Percentiles rank a stretch among this genome's conserved stretches.
phyloP scores from a whole-genome alignment of 2,797 vertebrate species.

The Acestrorhynchus altus region DNA sequence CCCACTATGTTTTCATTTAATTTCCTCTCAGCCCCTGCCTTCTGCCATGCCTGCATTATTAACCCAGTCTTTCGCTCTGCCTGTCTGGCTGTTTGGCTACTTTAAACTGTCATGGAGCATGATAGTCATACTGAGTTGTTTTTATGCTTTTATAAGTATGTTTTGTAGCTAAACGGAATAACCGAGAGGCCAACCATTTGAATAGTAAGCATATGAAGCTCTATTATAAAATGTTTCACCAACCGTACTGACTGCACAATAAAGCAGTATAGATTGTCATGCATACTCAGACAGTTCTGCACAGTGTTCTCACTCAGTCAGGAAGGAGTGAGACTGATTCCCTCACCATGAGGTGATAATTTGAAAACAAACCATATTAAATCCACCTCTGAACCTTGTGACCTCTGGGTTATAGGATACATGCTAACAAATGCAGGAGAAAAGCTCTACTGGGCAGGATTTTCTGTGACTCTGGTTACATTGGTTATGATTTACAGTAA shows the following conservation, averaged over 20 bases:
- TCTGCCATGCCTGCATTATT: slow-evolving; percentile 12
- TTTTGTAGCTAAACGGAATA: neutral
- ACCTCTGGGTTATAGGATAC: slow-evolving; percentile 63
- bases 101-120: neutral
- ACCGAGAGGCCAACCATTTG: neutral
- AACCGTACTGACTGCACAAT: neutral
- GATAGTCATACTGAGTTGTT: neutral
- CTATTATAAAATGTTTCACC: neutral
- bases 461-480: slow-evolving; percentile 77
- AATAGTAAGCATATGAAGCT: neutral
- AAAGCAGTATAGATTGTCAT: neutral
- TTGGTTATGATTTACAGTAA: slow-evolving; percentile 71
- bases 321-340: slow-evolving; percentile 51
- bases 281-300: neutral
- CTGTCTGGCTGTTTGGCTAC: neutral
- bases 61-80: neutral
- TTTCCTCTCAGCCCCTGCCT: slow-evolving; percentile 61
- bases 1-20: slow-evolving; percentile 68
- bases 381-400: slow-evolving; percentile 69
- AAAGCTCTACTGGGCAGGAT: slow-evolving; percentile 70
- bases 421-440: slow-evolving; percentile 57
- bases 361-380: slow-evolving; percentile 78
- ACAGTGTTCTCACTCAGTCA: slow-evolving; percentile 20
- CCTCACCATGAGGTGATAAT: slow-evolving; percentile 74
- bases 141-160: neutral